Evolutionary conservation across 1,140 invertebrate genomes (phyloP).

Genomic region (Nymphalis io): DNA sequence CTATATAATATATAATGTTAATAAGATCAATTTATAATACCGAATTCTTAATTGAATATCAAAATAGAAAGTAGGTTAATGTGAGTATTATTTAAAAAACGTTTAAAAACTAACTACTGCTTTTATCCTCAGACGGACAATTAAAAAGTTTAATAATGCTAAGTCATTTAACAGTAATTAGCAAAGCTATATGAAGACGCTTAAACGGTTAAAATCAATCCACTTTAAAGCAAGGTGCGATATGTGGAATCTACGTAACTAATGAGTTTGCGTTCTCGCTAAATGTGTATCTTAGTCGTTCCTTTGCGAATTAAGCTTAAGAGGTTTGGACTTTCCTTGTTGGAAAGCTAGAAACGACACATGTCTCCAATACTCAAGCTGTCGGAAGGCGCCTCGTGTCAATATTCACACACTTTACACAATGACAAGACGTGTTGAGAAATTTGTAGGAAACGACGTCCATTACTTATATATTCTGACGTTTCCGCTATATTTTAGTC

Average conservation of each 20-base stretch:
- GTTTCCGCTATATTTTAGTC: constrained; percentile 14
- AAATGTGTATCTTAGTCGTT: constrained; percentile 18
- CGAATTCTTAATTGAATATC: too few relatives aligned
- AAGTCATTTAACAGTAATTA: constrained; percentile 4
- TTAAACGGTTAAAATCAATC: background rate
- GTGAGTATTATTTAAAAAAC: too few relatives aligned
- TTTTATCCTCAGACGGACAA: too few relatives aligned
- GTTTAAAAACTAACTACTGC: too few relatives aligned
- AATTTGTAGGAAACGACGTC: constrained; percentile 25
- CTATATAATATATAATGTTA: background rate
- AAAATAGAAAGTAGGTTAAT: background rate
- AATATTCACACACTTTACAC: constrained; percentile 38
- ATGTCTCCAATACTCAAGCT: constrained; percentile 21
- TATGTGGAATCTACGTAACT: constrained; percentile 4
- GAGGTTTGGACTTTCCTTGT: constrained; percentile 32
- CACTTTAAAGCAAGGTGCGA: background rate
- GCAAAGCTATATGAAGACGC: background rate
- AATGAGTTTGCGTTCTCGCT: constrained; percentile 29
- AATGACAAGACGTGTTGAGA: constrained; percentile 30
- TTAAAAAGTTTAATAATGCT: too few relatives aligned
- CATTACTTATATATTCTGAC: constrained; percentile 18
- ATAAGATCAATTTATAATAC: background rate
- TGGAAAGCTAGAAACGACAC: constrained; percentile 32
- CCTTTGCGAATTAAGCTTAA: constrained; percentile 26
- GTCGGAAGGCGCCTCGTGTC: constrained; percentile 33